Evolutionary conservation across 2,797 vertebrate genomes (phyloP).

Genomic region (Bradypodion pumilum): DNA sequence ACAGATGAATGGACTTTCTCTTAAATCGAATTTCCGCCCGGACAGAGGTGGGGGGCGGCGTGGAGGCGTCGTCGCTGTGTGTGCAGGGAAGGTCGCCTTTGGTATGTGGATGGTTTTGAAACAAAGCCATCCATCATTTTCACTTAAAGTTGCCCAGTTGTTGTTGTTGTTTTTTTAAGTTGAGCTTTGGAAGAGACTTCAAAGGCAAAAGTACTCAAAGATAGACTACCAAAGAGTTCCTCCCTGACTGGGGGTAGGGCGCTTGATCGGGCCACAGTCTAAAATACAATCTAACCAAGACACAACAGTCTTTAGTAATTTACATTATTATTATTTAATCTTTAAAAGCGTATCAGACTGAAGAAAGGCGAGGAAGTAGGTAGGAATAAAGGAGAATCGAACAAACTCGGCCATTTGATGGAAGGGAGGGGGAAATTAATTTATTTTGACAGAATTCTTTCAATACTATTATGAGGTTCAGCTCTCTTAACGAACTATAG

Average conservation of each 20-base stretch:
- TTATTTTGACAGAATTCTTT: constrained; percentile 21
- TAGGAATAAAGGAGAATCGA: background rate
- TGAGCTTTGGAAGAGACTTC: constrained; percentile 55
- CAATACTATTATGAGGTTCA: constrained; percentile 21
- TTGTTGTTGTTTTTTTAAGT: constrained; percentile 33
- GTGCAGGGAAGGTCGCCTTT: constrained; percentile 46
- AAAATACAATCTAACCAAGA: constrained; percentile 1
- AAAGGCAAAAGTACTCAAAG: constrained; percentile 48
- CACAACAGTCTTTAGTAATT: background rate
- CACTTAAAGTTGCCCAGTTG: constrained; percentile 64
- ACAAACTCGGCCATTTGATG: constrained; percentile 5
- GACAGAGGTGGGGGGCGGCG: background rate
- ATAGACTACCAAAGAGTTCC: constrained; percentile 51
- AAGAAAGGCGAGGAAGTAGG: background rate
- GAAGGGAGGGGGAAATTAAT: constrained; percentile 16
- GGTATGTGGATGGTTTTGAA: constrained; percentile 51
- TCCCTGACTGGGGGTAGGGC: constrained; percentile 35
- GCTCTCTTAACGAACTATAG: background rate
- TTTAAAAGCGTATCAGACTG: constrained; percentile 23
- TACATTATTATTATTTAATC: background rate
- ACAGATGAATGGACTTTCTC: constrained; percentile 11
- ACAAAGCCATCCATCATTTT: constrained; percentile 54
- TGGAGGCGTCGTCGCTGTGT: constrained; percentile 33
- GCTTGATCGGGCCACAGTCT: background rate
- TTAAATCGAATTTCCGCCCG: constrained; percentile 46